Conservation (phyloP, 2,113 vertebrate species). For the Pelecanoides urinatrix region DNA sequence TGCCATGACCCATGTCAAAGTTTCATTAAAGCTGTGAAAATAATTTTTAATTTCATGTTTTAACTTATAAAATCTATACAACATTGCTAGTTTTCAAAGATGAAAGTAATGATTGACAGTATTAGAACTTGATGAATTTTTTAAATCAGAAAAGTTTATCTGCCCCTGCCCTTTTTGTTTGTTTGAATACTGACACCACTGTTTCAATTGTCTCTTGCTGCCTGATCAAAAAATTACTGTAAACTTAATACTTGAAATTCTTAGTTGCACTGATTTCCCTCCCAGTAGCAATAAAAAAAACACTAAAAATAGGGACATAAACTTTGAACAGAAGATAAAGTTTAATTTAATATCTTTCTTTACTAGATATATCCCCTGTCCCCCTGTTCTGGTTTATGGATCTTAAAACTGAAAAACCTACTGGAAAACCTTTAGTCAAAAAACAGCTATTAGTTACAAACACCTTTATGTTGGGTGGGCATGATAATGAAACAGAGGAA, state of each 20-base stretch:
- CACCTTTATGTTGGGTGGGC: constrained; percentile 49
- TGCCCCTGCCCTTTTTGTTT: background rate
- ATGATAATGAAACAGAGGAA: constrained; percentile 65
- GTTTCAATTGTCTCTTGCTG: background rate
- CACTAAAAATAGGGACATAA: background rate
- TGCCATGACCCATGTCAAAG: background rate
- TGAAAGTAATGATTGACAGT: background rate
- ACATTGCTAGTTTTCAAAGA: background rate
- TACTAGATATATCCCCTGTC: background rate
- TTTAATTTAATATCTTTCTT: background rate
- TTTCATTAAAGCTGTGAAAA: background rate
- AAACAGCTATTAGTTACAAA: constrained; percentile 52
- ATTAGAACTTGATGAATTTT: background rate
- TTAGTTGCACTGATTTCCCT: background rate
- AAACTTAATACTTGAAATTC: background rate
- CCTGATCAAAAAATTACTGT: background rate
- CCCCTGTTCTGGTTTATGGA: background rate
- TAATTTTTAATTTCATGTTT: background rate
- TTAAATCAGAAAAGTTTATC: background rate
- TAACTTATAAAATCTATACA: background rate
- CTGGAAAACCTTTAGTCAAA: background rate
- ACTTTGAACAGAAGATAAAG: background rate
- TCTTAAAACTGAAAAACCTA: background rate
- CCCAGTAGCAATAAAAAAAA: background rate
- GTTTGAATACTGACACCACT: background rate